phyloP scores from a whole-genome alignment of 2,797 vertebrate species.

The Gymnopithys bicolor region DNA sequence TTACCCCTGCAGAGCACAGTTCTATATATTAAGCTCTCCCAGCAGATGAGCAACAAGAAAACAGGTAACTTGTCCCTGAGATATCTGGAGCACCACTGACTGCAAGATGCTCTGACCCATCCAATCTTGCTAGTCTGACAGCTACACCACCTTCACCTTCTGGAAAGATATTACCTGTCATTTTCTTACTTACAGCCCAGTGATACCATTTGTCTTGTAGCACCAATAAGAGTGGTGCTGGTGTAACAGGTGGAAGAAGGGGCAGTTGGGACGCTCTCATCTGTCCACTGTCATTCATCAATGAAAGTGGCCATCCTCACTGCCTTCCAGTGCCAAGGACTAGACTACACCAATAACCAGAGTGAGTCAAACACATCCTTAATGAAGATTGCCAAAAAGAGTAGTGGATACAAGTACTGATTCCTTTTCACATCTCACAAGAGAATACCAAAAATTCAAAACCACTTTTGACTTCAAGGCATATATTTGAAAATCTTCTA shows the following conservation, averaged over 20 bases:
- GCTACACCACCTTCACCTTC: background rate
- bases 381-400: background rate
- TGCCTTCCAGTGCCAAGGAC: background rate
- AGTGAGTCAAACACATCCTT: background rate
- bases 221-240: background rate
- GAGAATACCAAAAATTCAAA: background rate
- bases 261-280: background rate
- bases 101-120: background rate
- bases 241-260: background rate
- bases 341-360: background rate
- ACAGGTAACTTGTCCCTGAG: background rate
- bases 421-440: background rate
- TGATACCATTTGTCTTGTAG: background rate
- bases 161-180: background rate
- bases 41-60: background rate
- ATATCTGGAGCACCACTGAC: background rate
- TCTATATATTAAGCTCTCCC: background rate
- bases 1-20: background rate
- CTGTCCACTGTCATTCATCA: background rate
- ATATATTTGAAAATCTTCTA: background rate
- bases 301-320: background rate
- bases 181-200: background rate
- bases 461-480: background rate
- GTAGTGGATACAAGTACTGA: background rate
- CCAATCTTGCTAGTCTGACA: background rate